Evolutionary conservation across 2,113 vertebrate genomes (phyloP), one percentile per base, ranked within the genome.

Genomic region (Blennius ocellaris): DNA sequence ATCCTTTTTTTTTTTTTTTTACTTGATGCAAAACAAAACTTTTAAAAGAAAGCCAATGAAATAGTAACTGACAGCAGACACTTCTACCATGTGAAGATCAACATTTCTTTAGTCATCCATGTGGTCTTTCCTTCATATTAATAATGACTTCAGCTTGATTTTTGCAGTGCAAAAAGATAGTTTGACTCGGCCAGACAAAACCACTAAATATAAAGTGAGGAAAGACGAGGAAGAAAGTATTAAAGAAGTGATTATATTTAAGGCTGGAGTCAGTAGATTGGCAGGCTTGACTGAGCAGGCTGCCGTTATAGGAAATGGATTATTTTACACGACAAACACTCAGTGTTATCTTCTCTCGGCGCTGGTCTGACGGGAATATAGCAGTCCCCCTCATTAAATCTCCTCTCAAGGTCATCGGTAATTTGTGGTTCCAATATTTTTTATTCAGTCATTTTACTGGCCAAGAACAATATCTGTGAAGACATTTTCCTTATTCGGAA

Each of bases 261-360:
- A 11, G 49, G 43, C 50, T 44, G 14, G n/a, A 43, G 41, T 15
- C 54, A 64, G 36, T 12, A 45, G 66, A 60, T 75, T 55, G 67
- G 16, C 67, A 69, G 21, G 39, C 44, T 12, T 49, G 54, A 77
- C 47, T 59, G 16, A 72, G 47, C 21, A 30, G 21, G 45, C 63
- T 81, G 68, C 68, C 43, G 10, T 79, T 63, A 80, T 73, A 59
- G 59, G 61, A 79, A 76, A 60, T 7, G 0, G 12, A 57, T 80
- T 11, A 43, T 55, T 83, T 73, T 49, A 56, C 30, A 75, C 62
- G 36, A 68, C 59, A 77, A 75, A 87, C 65, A 73, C 37, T 55
- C 4, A 30, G 43, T 55, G 40, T 16, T 69, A 14, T 82, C 1
- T 75, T 43, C 73, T 80, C 74, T 74, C 37, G 10, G 63, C 54